A percentile compares a stretch with the other conserved stretches of the same genome.
Evolutionary conservation across 2,113 vertebrate species (phyloP).

Genomic region (Ammospiza nelsoni): DNA sequence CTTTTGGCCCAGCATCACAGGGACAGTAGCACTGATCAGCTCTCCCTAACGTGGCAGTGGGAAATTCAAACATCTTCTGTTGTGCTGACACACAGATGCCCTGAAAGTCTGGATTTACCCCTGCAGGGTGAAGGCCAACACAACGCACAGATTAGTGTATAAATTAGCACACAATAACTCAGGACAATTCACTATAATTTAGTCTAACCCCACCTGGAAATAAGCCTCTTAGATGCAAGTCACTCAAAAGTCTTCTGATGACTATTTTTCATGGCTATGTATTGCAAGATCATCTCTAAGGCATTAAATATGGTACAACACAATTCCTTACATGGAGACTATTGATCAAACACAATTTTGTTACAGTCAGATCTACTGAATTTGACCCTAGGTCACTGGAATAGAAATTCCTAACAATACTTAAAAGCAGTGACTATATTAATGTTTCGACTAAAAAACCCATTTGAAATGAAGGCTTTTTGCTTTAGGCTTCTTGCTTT

Average conservation of each 20-base stretch:
- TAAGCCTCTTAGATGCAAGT: not conserved
- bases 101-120: not conserved
- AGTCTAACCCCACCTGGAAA: not conserved
- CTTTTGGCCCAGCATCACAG: not conserved
- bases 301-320: not conserved
- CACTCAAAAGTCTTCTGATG: not conserved
- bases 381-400: not conserved
- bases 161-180: not conserved
- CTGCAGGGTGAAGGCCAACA: not conserved
- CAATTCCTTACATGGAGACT: not conserved
- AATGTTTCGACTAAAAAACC: not conserved
- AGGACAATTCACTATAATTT: not conserved
- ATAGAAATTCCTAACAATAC: not conserved
- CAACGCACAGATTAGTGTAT: fast-evolving
- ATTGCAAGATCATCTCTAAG: not conserved
- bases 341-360: not conserved
- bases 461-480: not conserved
- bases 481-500: not conserved
- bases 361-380: not conserved
- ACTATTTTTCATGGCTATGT: not conserved
- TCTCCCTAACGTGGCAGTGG: not conserved
- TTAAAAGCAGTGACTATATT: not conserved
- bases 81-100: not conserved
- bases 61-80: not conserved
- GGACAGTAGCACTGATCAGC: not conserved